Evolutionary conservation across 2,797 vertebrate species (phyloP), one percentile per base, ranked within the genome.

Genomic region (Oreonectes daqikongensis): DNA sequence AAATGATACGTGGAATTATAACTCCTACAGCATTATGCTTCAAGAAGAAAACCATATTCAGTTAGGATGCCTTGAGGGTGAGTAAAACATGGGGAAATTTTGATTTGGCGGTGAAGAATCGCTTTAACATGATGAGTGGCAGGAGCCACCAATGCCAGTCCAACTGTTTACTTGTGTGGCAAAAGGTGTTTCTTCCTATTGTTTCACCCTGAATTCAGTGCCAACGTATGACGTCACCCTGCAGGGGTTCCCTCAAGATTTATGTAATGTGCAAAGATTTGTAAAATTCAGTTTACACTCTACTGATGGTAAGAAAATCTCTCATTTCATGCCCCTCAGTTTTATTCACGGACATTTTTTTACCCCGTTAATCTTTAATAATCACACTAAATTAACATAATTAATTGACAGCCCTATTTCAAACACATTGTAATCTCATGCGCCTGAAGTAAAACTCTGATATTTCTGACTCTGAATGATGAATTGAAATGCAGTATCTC

Each of bases 391-490:
- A 55, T 55, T 26, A 26, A 55, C 12, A 7, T 5, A 22, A 55
- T 55, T 2, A 24, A 55, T 26, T 55, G 60, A 79, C 61, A 66
- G 75, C 61, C 60, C 65, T 69, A 73, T 42, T 60, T 71, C 55
- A 75, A 65, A 50, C 69, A 53, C 28, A 68, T 57, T 69, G 67
- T 71, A 74, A 84, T 81, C 70, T 42, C 15, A 32, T 52, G 66
- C 11, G 44, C 48, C 53, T 57, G 20, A 52, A 44, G 73, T 73
- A 66, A 67, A 79, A 74, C 30, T 14, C 17, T 73, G 66, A 71
- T 24, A 63, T 77, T 72, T 71, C 11, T 70, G 57, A 75, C 38
- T 57, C 30, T 5, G 55, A 20, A 59, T 38, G 38, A 59, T 46
- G 28, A 70, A 82, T 14, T 30, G 4, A 35, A 59, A 77, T 71